A percentile compares a stretch with the other conserved stretches of the same genome.
phyloP scores from a whole-genome alignment of 2,888 invertebrate species.

The Melieria picta region DNA sequence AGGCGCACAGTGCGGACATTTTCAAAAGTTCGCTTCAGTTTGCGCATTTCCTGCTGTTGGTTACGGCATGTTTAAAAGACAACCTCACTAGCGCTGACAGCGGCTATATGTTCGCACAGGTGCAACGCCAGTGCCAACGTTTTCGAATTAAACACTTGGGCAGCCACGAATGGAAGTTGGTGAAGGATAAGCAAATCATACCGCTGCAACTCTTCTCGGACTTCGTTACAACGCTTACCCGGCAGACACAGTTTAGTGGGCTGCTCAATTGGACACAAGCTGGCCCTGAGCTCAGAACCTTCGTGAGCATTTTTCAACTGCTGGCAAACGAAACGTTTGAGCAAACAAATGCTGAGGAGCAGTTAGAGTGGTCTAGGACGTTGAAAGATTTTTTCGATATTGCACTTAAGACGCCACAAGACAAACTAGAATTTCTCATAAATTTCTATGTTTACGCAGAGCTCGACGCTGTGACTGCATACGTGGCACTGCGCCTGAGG shows the following conservation, averaged over 20 bases:
- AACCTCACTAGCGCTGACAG: conserved; percentile 44
- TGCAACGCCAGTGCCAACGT: conserved; percentile 42
- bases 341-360: conserved; percentile 38
- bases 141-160: conserved; percentile 46
- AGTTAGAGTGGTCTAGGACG: conserved; percentile 50
- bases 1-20: conserved; percentile 44
- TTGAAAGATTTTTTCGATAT: conserved; percentile 67
- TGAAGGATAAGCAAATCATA: conserved; percentile 66
- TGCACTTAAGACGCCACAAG: conserved; percentile 65
- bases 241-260: conserved; percentile 63
- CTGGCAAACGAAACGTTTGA: conserved; percentile 45
- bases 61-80: conserved; percentile 53
- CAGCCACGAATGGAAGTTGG: conserved; percentile 55
- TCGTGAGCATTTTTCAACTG: conserved; percentile 51
- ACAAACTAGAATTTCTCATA: conserved; percentile 70
- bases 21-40: conserved; percentile 49
- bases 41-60: conserved; percentile 53
- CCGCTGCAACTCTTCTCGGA: conserved; percentile 70
- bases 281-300: conserved; percentile 53
- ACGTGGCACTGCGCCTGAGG: conserved; percentile 68
- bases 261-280: conserved; percentile 48
- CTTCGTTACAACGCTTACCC: conserved; percentile 68
- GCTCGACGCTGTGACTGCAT: conserved; percentile 44
- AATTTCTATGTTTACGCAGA: conserved; percentile 68
- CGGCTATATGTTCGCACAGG: conserved; percentile 48